Percentiles rank a stretch among this genome's conserved stretches.
These are phyloP conservation scores for Grus americana DNA, from an alignment of 2,113 vertebrate species.

Conservation along the genomic window DNA sequence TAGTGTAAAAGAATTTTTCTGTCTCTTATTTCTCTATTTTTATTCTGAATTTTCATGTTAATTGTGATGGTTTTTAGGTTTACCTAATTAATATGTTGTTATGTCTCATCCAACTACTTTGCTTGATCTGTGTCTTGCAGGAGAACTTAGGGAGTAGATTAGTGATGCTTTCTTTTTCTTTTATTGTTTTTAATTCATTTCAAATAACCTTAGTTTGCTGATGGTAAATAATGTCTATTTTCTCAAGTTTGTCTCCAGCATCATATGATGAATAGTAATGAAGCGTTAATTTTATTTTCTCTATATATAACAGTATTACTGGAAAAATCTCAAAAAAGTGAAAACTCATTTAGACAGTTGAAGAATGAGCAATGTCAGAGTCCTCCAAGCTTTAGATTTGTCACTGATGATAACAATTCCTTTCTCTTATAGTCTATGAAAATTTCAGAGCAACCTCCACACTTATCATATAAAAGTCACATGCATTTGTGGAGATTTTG, in stretches of 20 bases:
- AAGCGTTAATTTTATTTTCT: constrained; percentile 23
- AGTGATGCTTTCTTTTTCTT: not conserved
- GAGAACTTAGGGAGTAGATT: not conserved
- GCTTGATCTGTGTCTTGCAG: not conserved
- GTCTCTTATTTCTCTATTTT: not conserved
- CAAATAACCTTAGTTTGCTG: not conserved
- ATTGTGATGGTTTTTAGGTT: not conserved
- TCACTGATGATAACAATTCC: not conserved
- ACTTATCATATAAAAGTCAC: not conserved
- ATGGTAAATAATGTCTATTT: not conserved
- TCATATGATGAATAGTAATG: not conserved
- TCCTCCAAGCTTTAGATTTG: not conserved
- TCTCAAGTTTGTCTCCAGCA: not conserved
- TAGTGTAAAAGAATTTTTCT: not conserved
- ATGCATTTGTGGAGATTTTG: not conserved
- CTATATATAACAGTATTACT: not conserved
- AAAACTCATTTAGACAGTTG: not conserved
- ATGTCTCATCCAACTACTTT: not conserved
- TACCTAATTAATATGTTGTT: not conserved
- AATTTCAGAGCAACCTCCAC: not conserved
- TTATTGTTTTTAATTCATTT: not conserved
- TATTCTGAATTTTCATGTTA: not conserved
- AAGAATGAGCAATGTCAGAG: not conserved
- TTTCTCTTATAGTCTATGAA: not conserved
- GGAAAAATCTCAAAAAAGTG: not conserved